A percentile compares a stretch with the other conserved stretches of the same genome.
phyloP scores from a whole-genome alignment of 2,888 invertebrate species.

The Drosophila falleni region DNA sequence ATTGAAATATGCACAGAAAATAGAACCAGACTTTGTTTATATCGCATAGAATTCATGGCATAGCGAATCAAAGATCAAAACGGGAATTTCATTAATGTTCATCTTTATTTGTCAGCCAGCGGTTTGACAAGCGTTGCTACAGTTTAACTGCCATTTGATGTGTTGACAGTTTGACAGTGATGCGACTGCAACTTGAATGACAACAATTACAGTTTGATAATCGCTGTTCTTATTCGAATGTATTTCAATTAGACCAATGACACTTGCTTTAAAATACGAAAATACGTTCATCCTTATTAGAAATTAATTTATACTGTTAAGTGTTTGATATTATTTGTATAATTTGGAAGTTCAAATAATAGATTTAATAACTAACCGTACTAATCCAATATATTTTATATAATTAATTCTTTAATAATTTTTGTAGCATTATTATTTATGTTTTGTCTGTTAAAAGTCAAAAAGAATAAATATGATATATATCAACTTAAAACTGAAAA shows the following conservation, averaged over 20 bases:
- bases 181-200: constrained; percentile 10
- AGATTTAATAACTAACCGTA: not conserved
- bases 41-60: constrained; percentile 18
- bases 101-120: constrained; percentile 32
- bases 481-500: too few species aligned
- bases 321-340: too few species aligned
- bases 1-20: constrained; percentile 39
- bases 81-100: constrained; percentile 26
- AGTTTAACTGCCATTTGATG: constrained; percentile 24
- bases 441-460: not conserved
- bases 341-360: not conserved
- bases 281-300: not conserved
- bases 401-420: too few species aligned
- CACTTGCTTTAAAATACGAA: not conserved
- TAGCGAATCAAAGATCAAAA: constrained; percentile 6
- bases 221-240: not conserved
- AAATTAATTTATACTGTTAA: too few species aligned
- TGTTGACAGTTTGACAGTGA: constrained; percentile 28
- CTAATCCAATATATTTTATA: not conserved
- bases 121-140: constrained; percentile 35
- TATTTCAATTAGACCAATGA: constrained; percentile 12
- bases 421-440: not conserved
- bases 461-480: not conserved
- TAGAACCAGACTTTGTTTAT: constrained; percentile 27
- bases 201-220: constrained; percentile 4